A percentile compares a stretch with the other conserved stretches of the same genome.
Conservation (phyloP, 23 tunicate genomes). For the Trididemnum clinides region DNA sequence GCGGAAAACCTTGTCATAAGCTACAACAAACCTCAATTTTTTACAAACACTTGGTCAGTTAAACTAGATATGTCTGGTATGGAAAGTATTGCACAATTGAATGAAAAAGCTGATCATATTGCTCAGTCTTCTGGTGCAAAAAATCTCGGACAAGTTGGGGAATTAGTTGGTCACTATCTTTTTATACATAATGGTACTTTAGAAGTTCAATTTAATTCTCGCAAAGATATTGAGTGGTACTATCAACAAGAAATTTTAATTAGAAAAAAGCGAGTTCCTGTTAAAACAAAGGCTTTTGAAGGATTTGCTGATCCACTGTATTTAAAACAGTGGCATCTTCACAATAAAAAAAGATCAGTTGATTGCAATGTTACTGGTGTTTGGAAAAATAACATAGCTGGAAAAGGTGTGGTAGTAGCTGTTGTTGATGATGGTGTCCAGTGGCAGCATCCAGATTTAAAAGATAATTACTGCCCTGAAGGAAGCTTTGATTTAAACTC, state of each 20-base stretch:
- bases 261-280: conserved; percentile 34
- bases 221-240: conserved; percentile 59
- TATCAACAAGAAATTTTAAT: conserved; percentile 45
- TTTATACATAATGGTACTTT: conserved; percentile 22
- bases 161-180: conserved; percentile 63
- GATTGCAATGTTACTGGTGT: conserved; percentile 97
- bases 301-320: conserved; percentile 70
- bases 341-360: conserved; percentile 16
- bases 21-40: neutral
- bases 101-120: conserved; percentile 43
- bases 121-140: conserved; percentile 27
- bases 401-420: conserved; percentile 92
- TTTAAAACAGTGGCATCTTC: conserved; percentile 88
- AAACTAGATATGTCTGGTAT: neutral
- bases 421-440: conserved; percentile 98
- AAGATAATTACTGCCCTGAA: conserved; percentile 74
- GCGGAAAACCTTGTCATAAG: neutral
- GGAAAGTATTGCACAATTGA: conserved; percentile 10
- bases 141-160: conserved; percentile 91
- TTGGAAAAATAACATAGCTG: conserved; percentile 80
- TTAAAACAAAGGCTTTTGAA: neutral
- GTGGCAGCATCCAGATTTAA: conserved; percentile 93
- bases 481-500: conserved; percentile 94
- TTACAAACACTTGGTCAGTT: conserved; percentile 49
- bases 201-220: neutral